A percentile compares a stretch with the other conserved stretches of the same genome.
phyloP scores from a whole-genome alignment of 2,113 vertebrate genomes.

The Sigmodon hispidus region DNA sequence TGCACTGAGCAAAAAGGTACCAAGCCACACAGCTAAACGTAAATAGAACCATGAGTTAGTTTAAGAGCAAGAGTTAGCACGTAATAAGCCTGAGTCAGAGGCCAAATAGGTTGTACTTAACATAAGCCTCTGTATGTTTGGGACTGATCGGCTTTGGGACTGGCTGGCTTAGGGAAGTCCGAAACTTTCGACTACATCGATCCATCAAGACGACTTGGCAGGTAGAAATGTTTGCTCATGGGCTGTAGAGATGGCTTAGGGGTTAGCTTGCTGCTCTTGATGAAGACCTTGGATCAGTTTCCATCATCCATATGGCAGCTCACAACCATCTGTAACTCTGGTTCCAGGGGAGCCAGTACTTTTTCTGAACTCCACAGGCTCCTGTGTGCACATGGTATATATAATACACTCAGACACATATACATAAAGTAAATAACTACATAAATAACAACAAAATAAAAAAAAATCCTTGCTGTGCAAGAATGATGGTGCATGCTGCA shows the following conservation, averaged over 20 bases:
- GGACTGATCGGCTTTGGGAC: too few species aligned
- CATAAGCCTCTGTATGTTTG: too few species aligned
- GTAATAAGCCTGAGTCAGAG: too few species aligned
- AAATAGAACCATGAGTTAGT: too few species aligned
- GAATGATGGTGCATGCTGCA: neutral
- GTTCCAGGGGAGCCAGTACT: neutral
- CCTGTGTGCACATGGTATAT: neutral
- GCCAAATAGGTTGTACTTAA: too few species aligned
- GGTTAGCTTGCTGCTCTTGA: neutral
- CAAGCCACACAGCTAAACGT: too few species aligned
- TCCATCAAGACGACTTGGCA: neutral
- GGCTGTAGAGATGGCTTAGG: neutral
- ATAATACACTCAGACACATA: neutral
- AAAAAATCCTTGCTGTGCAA: neutral
- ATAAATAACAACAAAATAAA: neutral
- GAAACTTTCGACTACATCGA: too few species aligned
- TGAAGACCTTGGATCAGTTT: neutral
- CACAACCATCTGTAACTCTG: neutral
- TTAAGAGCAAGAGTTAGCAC: too few species aligned
- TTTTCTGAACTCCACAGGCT: neutral
- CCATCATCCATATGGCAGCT: neutral
- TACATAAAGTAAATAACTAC: neutral
- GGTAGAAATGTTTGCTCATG: neutral
- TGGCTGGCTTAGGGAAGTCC: too few species aligned
- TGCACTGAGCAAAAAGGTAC: too few species aligned